A percentile compares a stretch with the other conserved stretches of the same genome.
phyloP scores from a whole-genome alignment of 2,113 vertebrate genomes.

The Larimichthys polyactis region DNA sequence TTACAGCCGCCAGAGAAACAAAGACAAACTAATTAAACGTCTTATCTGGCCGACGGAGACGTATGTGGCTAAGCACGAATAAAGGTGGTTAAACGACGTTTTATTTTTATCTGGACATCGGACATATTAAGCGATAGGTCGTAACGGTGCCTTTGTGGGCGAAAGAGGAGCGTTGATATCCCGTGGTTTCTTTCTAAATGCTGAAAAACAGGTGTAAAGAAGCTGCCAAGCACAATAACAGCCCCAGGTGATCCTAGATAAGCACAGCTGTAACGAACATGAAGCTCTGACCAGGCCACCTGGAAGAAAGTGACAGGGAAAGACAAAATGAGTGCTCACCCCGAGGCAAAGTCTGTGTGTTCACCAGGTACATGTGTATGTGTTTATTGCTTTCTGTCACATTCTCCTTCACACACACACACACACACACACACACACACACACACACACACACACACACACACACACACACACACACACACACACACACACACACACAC shows the following conservation, averaged over 20 bases:
- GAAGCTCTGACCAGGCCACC: constrained; percentile 29
- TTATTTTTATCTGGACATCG: not conserved
- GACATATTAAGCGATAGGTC: not conserved
- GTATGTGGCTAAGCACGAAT: not conserved
- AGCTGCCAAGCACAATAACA: constrained; percentile 1
- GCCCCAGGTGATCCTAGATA: not conserved
- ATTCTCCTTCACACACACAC: not conserved
- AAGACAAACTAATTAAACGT: not conserved
- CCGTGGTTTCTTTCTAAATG: not conserved
- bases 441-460: not conserved
- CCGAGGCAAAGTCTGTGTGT: not conserved
- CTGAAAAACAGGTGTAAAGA: constrained; percentile 3
- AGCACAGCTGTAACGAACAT: not conserved
- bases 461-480: not conserved
- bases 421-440: not conserved
- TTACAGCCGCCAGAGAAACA: not conserved
- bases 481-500: not conserved
- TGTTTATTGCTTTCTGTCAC: constrained; percentile 15
- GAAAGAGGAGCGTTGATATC: not conserved
- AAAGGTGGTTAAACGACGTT: not conserved
- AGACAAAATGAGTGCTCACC: not conserved
- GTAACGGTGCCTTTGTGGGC: not conserved
- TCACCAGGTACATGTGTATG: not conserved
- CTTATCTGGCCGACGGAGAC: not conserved
- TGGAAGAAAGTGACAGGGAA: constrained; percentile 26